Conservation (phyloP, 2,797 vertebrate species). For the Sebastes wilsoni region DNA sequence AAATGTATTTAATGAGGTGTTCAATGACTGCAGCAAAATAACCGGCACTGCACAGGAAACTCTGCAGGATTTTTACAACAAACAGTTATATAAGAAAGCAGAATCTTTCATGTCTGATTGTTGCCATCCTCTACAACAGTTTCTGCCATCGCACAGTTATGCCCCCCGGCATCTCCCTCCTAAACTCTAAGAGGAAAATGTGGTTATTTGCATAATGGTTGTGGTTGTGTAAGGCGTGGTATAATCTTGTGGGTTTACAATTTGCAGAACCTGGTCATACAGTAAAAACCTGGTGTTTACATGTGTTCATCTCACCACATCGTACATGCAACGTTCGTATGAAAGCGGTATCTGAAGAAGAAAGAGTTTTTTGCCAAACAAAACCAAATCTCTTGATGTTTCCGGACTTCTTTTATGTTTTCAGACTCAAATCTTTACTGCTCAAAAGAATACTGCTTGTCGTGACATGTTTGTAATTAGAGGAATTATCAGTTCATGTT, state of each 20-base stretch:
- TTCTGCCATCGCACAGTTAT: neutral
- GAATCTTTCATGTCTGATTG: neutral
- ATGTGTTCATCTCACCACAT: neutral
- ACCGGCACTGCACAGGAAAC: neutral
- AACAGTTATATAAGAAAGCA: neutral
- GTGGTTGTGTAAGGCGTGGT: neutral
- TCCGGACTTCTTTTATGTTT: neutral
- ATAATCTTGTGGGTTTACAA: neutral
- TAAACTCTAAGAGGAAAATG: neutral
- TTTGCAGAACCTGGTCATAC: neutral
- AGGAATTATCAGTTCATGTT: constrained; percentile 20
- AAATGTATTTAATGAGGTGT: neutral
- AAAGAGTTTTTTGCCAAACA: neutral
- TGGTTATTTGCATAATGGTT: neutral
- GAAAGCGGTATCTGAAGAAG: neutral
- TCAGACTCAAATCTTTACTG: constrained; percentile 1
- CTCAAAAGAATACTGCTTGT: constrained; percentile 19
- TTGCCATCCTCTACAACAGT: neutral
- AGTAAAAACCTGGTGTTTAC: neutral
- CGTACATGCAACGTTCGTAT: neutral
- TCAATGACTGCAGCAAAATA: neutral
- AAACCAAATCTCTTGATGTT: constrained; percentile 3
- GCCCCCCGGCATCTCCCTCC: neutral
- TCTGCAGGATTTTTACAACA: neutral
- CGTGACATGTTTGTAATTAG: constrained; percentile 18